These are phyloP conservation scores for Sebastolobus altivelis DNA, from an alignment of 2,797 vertebrate genomes.

Conservation along the genomic window DNA sequence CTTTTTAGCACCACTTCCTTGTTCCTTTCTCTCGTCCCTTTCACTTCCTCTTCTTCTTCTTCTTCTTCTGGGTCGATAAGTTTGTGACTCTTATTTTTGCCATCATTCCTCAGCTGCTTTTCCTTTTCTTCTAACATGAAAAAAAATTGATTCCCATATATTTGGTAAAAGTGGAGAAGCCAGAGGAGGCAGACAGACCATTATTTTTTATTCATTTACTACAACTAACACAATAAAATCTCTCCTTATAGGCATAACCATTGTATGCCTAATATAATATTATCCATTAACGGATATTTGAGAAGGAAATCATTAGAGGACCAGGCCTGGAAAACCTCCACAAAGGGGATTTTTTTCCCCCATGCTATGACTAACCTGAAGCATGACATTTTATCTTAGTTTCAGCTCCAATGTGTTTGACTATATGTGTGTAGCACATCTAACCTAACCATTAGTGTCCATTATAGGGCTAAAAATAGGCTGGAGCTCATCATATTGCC, in stretches of 20 bases:
- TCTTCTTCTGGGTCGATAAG: neutral
- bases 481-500: slow-evolving; percentile 17
- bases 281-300: slow-evolving; percentile 66
- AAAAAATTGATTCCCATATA: neutral
- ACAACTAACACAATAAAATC: slow-evolving; percentile 53
- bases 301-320: slow-evolving; percentile 71
- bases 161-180: neutral
- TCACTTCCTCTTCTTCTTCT: slow-evolving; percentile 36
- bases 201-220: slow-evolving; percentile 36
- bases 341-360: neutral
- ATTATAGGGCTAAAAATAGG: slow-evolving; percentile 30
- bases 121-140: slow-evolving; percentile 1
- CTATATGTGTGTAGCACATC: neutral
- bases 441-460: neutral
- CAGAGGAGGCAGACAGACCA: slow-evolving; percentile 8
- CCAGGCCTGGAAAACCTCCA: slow-evolving; percentile 31
- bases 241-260: slow-evolving; percentile 31
- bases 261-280: slow-evolving; percentile 55
- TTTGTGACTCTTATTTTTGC: neutral
- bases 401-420: neutral
- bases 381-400: neutral
- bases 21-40: neutral
- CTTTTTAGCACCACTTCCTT: slow-evolving; percentile 16
- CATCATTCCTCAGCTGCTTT: neutral
- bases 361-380: neutral